phyloP scores from a whole-genome alignment of 2,888 invertebrate species.

The Aromia moschata region DNA sequence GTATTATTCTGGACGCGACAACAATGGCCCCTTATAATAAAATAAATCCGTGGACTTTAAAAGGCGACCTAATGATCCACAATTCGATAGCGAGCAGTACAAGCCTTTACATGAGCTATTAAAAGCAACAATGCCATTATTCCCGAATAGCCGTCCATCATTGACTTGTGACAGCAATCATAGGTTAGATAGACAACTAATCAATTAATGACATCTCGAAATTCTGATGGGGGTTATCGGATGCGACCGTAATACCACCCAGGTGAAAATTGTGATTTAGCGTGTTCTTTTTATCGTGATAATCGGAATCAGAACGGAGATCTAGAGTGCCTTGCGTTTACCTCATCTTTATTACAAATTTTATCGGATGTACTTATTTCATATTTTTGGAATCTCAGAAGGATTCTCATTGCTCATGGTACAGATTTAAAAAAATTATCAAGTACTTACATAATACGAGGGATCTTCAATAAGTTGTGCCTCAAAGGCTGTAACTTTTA shows the following conservation, averaged over 20 bases:
- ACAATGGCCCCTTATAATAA: slow-evolving; percentile 5
- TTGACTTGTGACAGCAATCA: slow-evolving; percentile 12
- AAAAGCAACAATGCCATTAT: slow-evolving; percentile 17
- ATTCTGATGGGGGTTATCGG: slow-evolving; percentile 8
- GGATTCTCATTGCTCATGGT: too few species aligned
- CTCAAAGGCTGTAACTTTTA: too few species aligned
- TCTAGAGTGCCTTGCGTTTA: neutral
- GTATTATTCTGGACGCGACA: slow-evolving; percentile 8
- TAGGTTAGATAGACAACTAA: slow-evolving; percentile 13
- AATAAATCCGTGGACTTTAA: slow-evolving; percentile 7
- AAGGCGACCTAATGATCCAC: slow-evolving; percentile 10
- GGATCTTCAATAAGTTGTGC: too few species aligned
- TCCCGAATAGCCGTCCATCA: slow-evolving; percentile 14
- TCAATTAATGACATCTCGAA: slow-evolving; percentile 18
- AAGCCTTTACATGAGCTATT: slow-evolving; percentile 14
- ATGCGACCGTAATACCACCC: slow-evolving; percentile 6
- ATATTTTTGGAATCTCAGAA: too few species aligned
- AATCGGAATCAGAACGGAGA: neutral
- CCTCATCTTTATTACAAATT: neutral
- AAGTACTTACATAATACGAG: too few species aligned
- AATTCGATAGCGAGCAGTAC: slow-evolving; percentile 7
- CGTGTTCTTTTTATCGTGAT: neutral
- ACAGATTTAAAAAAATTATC: too few species aligned
- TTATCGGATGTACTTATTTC: too few species aligned
- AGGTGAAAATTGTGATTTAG: neutral